Evolutionary conservation across 2,113 vertebrate genomes (phyloP).

Genomic region (Odocoileus hemionus): DNA sequence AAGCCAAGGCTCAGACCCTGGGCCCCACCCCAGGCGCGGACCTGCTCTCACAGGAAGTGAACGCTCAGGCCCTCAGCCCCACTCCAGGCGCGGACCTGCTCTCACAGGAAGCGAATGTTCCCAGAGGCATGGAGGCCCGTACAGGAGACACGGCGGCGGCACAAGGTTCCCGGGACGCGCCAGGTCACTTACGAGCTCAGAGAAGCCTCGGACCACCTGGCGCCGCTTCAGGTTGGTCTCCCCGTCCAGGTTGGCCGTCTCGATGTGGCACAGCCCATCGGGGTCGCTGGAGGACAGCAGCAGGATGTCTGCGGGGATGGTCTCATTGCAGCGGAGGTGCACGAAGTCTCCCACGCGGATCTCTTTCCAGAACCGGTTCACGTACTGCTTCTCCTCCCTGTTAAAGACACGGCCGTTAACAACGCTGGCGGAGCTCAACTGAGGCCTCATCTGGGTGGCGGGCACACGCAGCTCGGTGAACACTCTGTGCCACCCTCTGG

Average conservation of each 20-base stretch:
- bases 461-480: background rate
- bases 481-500: background rate
- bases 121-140: rapidly evolving
- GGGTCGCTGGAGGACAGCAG: slow-evolving; percentile 96
- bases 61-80: too few species aligned
- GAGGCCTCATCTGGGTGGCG: rapidly evolving
- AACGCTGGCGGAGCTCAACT: background rate
- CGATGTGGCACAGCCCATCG: slow-evolving; percentile 94
- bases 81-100: rapidly evolving
- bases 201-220: slow-evolving; percentile 93
- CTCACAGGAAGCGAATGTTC: background rate
- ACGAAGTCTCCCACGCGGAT: slow-evolving; percentile 94
- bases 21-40: too few species aligned
- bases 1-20: too few species aligned
- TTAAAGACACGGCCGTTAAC: background rate
- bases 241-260: slow-evolving; percentile 97
- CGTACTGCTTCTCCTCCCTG: slow-evolving; percentile 88
- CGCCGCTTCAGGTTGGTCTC: slow-evolving; percentile 98
- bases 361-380: slow-evolving; percentile 96
- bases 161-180: rapidly evolving
- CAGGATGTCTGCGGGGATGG: slow-evolving; percentile 94
- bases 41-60: too few species aligned
- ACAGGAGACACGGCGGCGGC: rapidly evolving
- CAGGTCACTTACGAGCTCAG: slow-evolving; percentile 88
- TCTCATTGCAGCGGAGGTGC: slow-evolving; percentile 93